A percentile compares a stretch with the other conserved stretches of the same genome.
These are phyloP conservation scores for Cacatua alba DNA, from an alignment of 2,113 vertebrate species.

Conservation along the genomic window DNA sequence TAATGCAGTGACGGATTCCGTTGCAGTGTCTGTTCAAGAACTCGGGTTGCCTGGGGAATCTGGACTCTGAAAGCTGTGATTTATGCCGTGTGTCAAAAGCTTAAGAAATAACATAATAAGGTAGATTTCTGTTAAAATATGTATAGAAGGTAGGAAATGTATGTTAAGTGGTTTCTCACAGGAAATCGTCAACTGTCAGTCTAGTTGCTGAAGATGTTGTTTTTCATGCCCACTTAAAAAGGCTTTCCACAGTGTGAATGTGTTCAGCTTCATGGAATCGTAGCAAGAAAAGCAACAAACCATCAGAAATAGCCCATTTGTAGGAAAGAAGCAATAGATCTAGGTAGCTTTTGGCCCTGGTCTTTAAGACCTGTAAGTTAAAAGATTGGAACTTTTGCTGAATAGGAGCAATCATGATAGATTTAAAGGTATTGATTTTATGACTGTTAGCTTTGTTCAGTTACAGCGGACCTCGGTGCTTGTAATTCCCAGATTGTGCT, in stretches of 20 bases:
- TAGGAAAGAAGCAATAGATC: not conserved
- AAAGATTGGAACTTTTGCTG: not conserved
- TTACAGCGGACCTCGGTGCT: not conserved
- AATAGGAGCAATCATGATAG: not conserved
- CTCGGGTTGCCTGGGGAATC: not conserved
- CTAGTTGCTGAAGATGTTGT: not conserved
- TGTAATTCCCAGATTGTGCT: not conserved
- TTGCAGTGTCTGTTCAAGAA: not conserved
- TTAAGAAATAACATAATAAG: not conserved
- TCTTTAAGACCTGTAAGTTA: not conserved
- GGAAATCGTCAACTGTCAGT: not conserved
- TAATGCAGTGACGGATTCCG: not conserved
- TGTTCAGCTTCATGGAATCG: not conserved
- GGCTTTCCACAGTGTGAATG: not conserved
- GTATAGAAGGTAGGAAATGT: not conserved
- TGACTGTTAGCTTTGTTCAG: not conserved
- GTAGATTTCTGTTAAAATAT: not conserved
- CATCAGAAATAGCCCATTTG: not conserved
- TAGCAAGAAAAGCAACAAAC: not conserved
- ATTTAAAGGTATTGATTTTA: not conserved
- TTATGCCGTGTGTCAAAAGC: not conserved
- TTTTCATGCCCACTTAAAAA: not conserved
- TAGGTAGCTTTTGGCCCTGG: not conserved
- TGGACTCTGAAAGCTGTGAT: constrained; percentile 26
- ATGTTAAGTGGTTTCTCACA: not conserved